Conservation (phyloP, 2,888 invertebrate genomes). For the Mythimna vitellina region DNA sequence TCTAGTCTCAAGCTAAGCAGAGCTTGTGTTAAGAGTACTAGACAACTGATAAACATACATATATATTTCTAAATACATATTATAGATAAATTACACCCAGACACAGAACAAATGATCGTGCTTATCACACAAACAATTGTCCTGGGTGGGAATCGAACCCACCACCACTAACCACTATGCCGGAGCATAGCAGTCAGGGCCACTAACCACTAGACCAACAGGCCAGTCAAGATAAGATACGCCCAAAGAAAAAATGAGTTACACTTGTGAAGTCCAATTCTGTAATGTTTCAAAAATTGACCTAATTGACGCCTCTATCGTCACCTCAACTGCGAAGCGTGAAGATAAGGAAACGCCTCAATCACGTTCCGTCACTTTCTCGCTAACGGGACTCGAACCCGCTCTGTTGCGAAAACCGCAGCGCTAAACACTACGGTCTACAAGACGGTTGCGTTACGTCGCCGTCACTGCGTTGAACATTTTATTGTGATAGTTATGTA, state of each 20-base stretch:
- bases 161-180: too few relatives aligned
- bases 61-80: too few relatives aligned
- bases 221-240: too few relatives aligned
- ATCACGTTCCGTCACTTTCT: slow-evolving; percentile 63
- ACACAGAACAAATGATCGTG: too few relatives aligned
- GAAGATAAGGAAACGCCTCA: slow-evolving; percentile 53
- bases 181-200: too few relatives aligned
- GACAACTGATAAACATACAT: too few relatives aligned
- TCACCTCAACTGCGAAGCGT: slow-evolving; percentile 26
- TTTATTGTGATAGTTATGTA: not conserved
- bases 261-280: not conserved
- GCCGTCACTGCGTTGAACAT: slow-evolving; percentile 6
- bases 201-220: too few relatives aligned
- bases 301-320: slow-evolving; percentile 29
- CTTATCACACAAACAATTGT: too few relatives aligned
- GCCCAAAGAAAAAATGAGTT: not conserved
- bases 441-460: slow-evolving; percentile 29
- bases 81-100: too few relatives aligned
- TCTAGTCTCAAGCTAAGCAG: too few relatives aligned
- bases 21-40: too few relatives aligned
- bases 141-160: too few relatives aligned
- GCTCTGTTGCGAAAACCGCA: slow-evolving; percentile 60
- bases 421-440: slow-evolving; percentile 13
- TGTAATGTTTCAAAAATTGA: not conserved
- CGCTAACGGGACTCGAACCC: slow-evolving; percentile 62